Base-by-base conservation (phyloP, 2,113 vertebrate species). In the Leucoraja erinaceus region DNA sequence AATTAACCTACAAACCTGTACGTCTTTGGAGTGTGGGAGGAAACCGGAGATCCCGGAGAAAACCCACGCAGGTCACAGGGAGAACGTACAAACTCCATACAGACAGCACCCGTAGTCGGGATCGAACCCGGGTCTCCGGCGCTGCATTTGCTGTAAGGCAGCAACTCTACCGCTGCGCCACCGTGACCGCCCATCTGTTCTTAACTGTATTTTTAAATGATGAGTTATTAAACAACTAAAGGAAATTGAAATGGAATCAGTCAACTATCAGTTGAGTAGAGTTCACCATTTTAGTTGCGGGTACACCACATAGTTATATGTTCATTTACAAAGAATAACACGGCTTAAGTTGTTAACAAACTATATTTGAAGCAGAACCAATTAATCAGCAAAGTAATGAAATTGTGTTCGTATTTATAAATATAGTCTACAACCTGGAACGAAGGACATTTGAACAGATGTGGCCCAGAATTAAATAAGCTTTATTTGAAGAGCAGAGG, bases 251-350 rank as follows among this genome's bases (percentile, higher is more conserved):
- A 86, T 31, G 10, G 31, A 70, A 90, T 31, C 70, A 70, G 33
- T 90, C 63, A 47, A 70, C 18, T 31, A 0, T 70, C 31, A 8
- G 33, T 63, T 72, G 18, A 90, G 59, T 11, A 90, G 88, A 68
- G 88, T 33, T 33, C 33, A 90, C 63, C 20, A 91, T 91, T 72
- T 91, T 54, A 74, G 33, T 91, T 72, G 4, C 90, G 72, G 68
- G 68, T 54, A 47, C 33, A n/a, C 47, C 81, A 61, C 68, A 16
- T 61, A 90, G 31, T 70, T 31, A 90, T 38, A 20, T 70, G 66
- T 16, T 90, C n/a, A 33, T 47, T 68, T 38, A 38, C 18, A 91
- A 14, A 12, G 68, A 72, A 70, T 70, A 91, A 72, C 68, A 72
- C 38, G 81, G n/a, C 59, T 88, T 88, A 31, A n/a, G 31, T 66